Evolutionary conservation across 2,888 invertebrate genomes (phyloP).

Genomic region (Mystacides longicornis): DNA sequence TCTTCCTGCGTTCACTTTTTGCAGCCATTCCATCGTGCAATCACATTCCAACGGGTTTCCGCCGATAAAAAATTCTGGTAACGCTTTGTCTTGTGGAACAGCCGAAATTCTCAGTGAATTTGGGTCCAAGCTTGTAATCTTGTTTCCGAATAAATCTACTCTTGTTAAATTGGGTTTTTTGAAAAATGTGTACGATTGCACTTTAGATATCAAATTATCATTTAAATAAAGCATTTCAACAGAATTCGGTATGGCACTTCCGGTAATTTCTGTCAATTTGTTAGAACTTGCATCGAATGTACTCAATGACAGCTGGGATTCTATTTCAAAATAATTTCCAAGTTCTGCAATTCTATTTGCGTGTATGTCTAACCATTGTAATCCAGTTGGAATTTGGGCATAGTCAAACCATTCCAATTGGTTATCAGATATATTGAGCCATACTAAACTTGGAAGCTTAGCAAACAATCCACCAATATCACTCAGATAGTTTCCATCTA

Average conservation of each 20-base stretch:
- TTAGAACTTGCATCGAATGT: slow-evolving; percentile 80
- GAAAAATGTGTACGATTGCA: slow-evolving; percentile 81
- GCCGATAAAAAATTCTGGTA: slow-evolving; percentile 78
- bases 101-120: slow-evolving; percentile 70
- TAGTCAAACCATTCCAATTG: slow-evolving; percentile 78
- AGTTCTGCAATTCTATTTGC: slow-evolving; percentile 76
- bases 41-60: slow-evolving; percentile 84
- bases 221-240: slow-evolving; percentile 71
- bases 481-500: slow-evolving; percentile 74
- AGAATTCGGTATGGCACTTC: slow-evolving; percentile 76
- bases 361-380: slow-evolving; percentile 81
- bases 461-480: slow-evolving; percentile 74
- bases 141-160: slow-evolving; percentile 75
- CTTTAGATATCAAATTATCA: slow-evolving; percentile 73
- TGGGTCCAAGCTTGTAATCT: slow-evolving; percentile 67
- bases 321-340: slow-evolving; percentile 79
- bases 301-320: slow-evolving; percentile 68
- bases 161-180: slow-evolving; percentile 77
- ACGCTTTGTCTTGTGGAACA: slow-evolving; percentile 61
- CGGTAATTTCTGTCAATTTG: slow-evolving; percentile 71
- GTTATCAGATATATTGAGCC: slow-evolving; percentile 83
- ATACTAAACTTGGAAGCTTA: slow-evolving; percentile 72
- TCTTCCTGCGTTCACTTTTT: slow-evolving; percentile 68
- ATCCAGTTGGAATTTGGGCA: slow-evolving; percentile 73
- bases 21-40: slow-evolving; percentile 87